A percentile compares a stretch with the other conserved stretches of the same genome.
Evolutionary conservation across 2,888 invertebrate species (phyloP).

Genomic region (Habrosyne pyritoides): DNA sequence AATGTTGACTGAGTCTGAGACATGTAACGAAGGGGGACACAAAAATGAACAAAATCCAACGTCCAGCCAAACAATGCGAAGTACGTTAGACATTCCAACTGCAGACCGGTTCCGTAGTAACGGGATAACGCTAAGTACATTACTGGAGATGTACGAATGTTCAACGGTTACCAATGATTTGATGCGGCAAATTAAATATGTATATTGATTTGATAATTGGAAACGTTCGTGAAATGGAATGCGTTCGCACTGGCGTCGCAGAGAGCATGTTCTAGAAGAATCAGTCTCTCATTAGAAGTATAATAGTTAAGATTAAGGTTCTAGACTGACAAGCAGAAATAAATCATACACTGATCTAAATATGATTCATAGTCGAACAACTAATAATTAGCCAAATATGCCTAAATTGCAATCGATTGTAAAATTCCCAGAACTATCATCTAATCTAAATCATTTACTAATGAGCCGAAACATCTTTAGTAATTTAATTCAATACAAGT

Average conservation of each 20-base stretch:
- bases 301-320: neutral
- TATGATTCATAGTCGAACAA: neutral
- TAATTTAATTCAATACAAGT: slow-evolving; percentile 27
- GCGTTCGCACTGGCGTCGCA: neutral
- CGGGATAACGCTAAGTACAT: slow-evolving; percentile 52
- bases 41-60: slow-evolving; percentile 35
- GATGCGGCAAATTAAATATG: slow-evolving; percentile 41
- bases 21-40: neutral
- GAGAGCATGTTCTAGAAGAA: too few species aligned
- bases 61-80: slow-evolving; percentile 50
- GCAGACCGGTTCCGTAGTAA: slow-evolving; percentile 62
- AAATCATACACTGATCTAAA: neutral
- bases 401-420: neutral
- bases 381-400: neutral
- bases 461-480: slow-evolving; percentile 15
- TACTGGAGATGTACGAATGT: slow-evolving; percentile 39
- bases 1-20: too few species aligned
- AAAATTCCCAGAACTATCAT: neutral
- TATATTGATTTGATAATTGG: slow-evolving; percentile 24
- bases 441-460: neutral
- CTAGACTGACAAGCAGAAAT: neutral
- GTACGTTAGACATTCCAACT: slow-evolving; percentile 47
- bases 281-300: neutral
- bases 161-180: slow-evolving; percentile 31
- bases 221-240: neutral